Conservation (phyloP, 2,797 vertebrate genomes). For the Ptychobarbus kaznakovi region DNA sequence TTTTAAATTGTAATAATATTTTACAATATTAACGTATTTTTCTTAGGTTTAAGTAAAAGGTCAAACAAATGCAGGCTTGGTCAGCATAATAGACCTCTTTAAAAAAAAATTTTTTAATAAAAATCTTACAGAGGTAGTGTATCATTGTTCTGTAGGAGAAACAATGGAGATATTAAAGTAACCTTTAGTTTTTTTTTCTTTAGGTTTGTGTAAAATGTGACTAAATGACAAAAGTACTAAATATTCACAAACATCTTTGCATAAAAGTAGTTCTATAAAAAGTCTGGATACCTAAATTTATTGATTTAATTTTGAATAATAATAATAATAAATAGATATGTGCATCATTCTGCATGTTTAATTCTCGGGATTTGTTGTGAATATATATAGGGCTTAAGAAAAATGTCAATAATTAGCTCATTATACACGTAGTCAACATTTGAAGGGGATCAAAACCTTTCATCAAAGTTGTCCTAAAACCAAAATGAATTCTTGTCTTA, state of each 20-base stretch:
- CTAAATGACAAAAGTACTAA: not conserved
- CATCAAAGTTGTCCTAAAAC: not conserved
- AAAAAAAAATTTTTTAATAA: not conserved
- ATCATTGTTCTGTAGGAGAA: not conserved
- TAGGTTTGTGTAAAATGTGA: not conserved
- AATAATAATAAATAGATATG: not conserved
- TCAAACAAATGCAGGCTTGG: not conserved
- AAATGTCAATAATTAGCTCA: not conserved
- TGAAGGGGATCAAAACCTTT: not conserved
- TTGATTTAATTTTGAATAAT: not conserved
- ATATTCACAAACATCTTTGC: not conserved
- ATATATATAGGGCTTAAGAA: not conserved
- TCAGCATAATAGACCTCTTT: not conserved
- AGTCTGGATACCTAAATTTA: not conserved
- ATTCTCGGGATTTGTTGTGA: not conserved
- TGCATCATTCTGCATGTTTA: not conserved
- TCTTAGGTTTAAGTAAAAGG: not conserved
- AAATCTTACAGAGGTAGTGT: not conserved
- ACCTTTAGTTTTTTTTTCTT: not conserved
- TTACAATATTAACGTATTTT: not conserved
- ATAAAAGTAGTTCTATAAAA: not conserved
- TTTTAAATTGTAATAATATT: not conserved
- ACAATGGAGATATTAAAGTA: not conserved
- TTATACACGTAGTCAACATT: not conserved
- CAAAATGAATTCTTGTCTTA: too few species aligned